Evolutionary conservation across 1,140 invertebrate genomes (phyloP), one percentile per base, ranked within the genome.

Genomic region (Scylla paramamosain): DNA sequence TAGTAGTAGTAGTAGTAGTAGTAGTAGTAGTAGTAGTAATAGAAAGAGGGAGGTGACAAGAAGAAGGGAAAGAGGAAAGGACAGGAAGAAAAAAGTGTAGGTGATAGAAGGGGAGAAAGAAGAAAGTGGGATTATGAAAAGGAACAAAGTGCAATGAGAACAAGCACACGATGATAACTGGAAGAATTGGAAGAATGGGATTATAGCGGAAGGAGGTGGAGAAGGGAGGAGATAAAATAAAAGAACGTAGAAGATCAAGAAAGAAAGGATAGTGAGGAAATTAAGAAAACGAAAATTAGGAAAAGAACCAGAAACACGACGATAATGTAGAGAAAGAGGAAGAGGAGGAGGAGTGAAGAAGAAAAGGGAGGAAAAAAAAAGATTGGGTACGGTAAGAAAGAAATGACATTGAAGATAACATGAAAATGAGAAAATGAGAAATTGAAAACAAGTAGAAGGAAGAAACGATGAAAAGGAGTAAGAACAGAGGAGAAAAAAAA

Each of bases 191-290:
- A 7, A 77, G n/a, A 77, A n/a, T 77, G 20, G 25, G 67, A 87
- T 31, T 31, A 87, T 1, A 77, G 46, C 28, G 52, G 4, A 28
- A 91, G 90, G 82, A 84, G 92, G 48, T 77, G 45, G 82, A 93
- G 82, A 93, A 32, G 84, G 92, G 46, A 46, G 45, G 20, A 28
- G 20, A 84, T 0, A 20, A n/a, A 77, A n/a, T 20, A n/a, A 46
- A 20, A 46, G 31, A 46, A n/a, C 7, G 31, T 16, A n/a, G 25
- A n/a, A 28, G 86, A 46, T 7, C 14, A 28, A 28, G n/a, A 46
- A 12, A 32, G 31, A 20, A n/a, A 46, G 86, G n/a, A 39, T 14
- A 39, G 20, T 14, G 84, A 39, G 84, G 84, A 86, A 1, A 29
- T 28, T 39, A 0, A 39, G n/a, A 29, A n/a, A 39, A 39, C 28